Base-by-base conservation (phyloP, 1,140 invertebrate genomes). In the Liolophura sinensis region DNA sequence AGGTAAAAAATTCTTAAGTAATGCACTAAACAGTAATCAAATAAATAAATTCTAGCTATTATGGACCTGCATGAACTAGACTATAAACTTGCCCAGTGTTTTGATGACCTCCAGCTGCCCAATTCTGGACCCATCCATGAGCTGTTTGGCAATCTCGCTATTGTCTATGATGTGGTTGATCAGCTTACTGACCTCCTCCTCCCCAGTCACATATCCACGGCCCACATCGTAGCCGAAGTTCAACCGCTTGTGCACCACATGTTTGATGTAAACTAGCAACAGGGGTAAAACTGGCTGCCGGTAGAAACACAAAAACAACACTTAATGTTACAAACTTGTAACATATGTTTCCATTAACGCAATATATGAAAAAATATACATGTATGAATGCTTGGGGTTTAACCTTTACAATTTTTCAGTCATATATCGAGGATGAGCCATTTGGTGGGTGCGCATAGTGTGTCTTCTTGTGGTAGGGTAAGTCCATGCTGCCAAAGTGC, bases 131-230 rank as follows among this genome's bases (percentile, higher is more conserved):
- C 63, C 67, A 22, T 69, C 72, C 63, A 77, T 78, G 0, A 84
- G 68, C 22, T 72, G 65, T 57, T 73, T 69, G 20, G 73, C 72
- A 14, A 85, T 80, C 11, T 75, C 74, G 22, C 82, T 79, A 67
- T 88, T 85, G 52, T 88, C 87, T 5, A 88, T 84, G 67, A 89
- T 81, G 67, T 88, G 87, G n/a, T 87, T 85, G 5, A 89, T 77
- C 14, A 88, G 77, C 50, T 84, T 86, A 18, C 85, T 79, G 0
- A 88, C 87, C 73, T 89, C 88, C 68, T 88, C 87, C 50, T 88
- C 85, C 0, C 86, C 87, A 0, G 85, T 84, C 16, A 88, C 87
- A 65, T 86, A 89, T 16, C 88, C 88, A 78, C 87, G 79, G 3
- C 79, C 84, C 1, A 85, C 73, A 65, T 86, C 85, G 69, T 82